Percentiles rank a stretch among this genome's conserved stretches.
Evolutionary conservation across 1,140 invertebrate species (phyloP).

Genomic region (Cyphomyrmex costatus): DNA sequence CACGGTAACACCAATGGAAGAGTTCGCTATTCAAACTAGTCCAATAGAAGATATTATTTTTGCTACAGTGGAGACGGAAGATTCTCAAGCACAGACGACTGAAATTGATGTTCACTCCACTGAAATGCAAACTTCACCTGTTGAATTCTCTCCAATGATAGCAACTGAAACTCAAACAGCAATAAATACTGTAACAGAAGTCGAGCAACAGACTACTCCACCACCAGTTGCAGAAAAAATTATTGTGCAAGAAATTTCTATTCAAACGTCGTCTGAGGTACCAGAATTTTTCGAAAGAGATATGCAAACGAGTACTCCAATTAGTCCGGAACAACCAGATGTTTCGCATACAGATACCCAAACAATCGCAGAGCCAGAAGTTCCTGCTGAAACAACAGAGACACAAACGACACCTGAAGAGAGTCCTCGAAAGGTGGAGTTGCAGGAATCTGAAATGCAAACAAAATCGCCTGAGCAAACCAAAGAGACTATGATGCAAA

Average conservation of each 20-base stretch:
- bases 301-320: slow-evolving; percentile 70
- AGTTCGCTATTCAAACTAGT: slow-evolving; percentile 81
- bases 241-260: slow-evolving; percentile 71
- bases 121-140: slow-evolving; percentile 78
- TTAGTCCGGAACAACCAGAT: slow-evolving; percentile 60
- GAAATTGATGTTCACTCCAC: slow-evolving; percentile 60
- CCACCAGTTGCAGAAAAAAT: slow-evolving; percentile 34
- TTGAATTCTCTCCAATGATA: slow-evolving; percentile 39
- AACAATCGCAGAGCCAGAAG: slow-evolving; percentile 58
- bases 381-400: slow-evolving; percentile 61
- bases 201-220: slow-evolving; percentile 76
- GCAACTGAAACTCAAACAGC: slow-evolving; percentile 81
- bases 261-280: slow-evolving; percentile 76
- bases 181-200: slow-evolving; percentile 64
- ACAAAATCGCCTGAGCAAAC: slow-evolving; percentile 72
- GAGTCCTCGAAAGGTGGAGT: slow-evolving; percentile 64
- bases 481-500: slow-evolving; percentile 79
- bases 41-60: slow-evolving; percentile 73
- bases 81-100: slow-evolving; percentile 73
- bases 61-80: slow-evolving; percentile 76
- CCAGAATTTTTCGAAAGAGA: slow-evolving; percentile 65
- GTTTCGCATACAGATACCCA: slow-evolving; percentile 69
- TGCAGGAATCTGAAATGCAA: slow-evolving; percentile 77
- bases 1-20: slow-evolving; percentile 65
- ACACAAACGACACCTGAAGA: slow-evolving; percentile 77